A percentile compares a stretch with the other conserved stretches of the same genome.
phyloP scores from a whole-genome alignment of 2,113 vertebrate species.

The Puffinus mauretanicus region DNA sequence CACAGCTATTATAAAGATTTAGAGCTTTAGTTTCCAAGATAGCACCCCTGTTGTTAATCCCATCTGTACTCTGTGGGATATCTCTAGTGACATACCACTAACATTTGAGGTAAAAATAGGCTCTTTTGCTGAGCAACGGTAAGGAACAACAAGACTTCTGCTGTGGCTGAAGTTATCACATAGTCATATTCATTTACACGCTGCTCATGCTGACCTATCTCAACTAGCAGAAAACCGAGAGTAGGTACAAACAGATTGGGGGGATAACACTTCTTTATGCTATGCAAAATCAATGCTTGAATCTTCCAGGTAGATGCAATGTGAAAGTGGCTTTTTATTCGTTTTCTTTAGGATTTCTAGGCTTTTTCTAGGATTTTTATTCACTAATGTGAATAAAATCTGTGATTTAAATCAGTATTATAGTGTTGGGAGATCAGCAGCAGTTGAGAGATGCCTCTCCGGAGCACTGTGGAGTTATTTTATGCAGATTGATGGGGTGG shows the following conservation, averaged over 20 bases:
- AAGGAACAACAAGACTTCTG: not conserved
- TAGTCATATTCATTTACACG: not conserved
- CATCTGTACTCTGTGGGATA: conserved; percentile 35
- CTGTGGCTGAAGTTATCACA: not conserved
- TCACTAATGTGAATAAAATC: not conserved
- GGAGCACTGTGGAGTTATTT: not conserved
- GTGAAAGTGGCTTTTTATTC: not conserved
- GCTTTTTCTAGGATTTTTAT: not conserved
- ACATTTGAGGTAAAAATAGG: conserved; percentile 44
- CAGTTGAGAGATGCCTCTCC: not conserved
- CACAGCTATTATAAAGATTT: not conserved
- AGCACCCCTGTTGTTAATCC: conserved; percentile 37
- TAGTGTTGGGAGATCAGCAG: not conserved
- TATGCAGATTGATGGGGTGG: not conserved
- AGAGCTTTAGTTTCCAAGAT: conserved; percentile 17
- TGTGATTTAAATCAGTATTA: not conserved
- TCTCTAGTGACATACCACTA: conserved; percentile 9
- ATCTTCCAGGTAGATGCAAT: not conserved
- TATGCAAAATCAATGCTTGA: not conserved
- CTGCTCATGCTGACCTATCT: not conserved
- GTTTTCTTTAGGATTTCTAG: not conserved
- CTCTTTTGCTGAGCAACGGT: not conserved
- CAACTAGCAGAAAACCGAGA: not conserved
- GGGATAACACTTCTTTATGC: not conserved
- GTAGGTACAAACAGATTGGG: not conserved